Evolutionary conservation across 2,797 vertebrate genomes (phyloP), one percentile per base, ranked within the genome.

Genomic region (Coregonus suidteri): DNA sequence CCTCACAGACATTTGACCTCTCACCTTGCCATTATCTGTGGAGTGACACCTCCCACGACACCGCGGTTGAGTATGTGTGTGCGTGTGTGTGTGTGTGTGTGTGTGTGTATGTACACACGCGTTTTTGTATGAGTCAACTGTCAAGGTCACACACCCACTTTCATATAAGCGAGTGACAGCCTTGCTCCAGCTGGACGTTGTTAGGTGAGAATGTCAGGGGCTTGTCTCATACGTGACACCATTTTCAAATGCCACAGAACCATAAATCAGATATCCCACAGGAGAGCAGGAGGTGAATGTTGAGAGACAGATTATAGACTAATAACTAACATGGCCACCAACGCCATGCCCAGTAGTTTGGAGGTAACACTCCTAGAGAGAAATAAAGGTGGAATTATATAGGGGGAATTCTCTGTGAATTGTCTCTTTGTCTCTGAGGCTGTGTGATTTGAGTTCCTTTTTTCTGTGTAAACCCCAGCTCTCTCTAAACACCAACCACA

Each of bases 1-100:
- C 67, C 56, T 15, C 4, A 14, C 16, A 59, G 66, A 41, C 83
- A 78, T 75, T 79, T 82, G 62, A 85, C 83, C 80, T 83, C 56
- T 86, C 75, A 86, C 82, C 83, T 83, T 81, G 76, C 77, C 82
- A 85, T 86, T 88, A 85, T 88, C 83, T 78, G 74, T 83, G 81
- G 35, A 80, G 81, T 75, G 74, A 84, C 77, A 84, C 82, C 81
- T 79, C 67, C 25, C 66, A 13, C 4, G 72, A 81, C 81, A 84
- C 76, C 62, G 66, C 35, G 20, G 3, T 18, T 41, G 37, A 9
- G 56, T 41, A 6, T 74, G 73, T 25, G 18, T 51, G 56, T 47
- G 73, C 65, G n/a, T 51, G 37, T 51, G 37, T 75, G 59, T 64
- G 34, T n/a, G 72, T 62, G 34, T 18, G 54, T 35, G 41, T 56